These are phyloP conservation scores for Allacma fusca DNA, from an alignment of 2,888 invertebrate genomes.

Conservation along the genomic window DNA sequence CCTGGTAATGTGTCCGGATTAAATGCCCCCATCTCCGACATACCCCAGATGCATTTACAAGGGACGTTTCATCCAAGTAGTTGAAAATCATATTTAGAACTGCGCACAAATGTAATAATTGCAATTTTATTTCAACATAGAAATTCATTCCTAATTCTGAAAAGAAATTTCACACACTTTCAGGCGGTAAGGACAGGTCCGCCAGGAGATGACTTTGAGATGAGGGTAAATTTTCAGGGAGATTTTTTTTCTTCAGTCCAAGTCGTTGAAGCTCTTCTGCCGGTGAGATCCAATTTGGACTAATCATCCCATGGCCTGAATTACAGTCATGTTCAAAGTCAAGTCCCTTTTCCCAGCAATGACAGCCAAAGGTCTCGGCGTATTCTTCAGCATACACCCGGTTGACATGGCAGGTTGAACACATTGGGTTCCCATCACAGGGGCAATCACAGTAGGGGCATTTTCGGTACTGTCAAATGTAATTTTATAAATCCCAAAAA, in stretches of 20 bases:
- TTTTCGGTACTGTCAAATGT: neutral
- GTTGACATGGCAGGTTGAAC: neutral
- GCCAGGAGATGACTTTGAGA: neutral
- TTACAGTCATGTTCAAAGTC: neutral
- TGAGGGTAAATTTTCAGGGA: neutral
- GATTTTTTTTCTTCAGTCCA: neutral
- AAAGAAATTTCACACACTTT: neutral
- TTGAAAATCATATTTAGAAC: constrained; percentile 87
- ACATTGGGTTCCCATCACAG: neutral
- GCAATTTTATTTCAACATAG: too few species aligned
- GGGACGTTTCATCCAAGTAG: constrained; percentile 88
- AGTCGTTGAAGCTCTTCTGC: neutral
- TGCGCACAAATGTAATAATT: constrained; percentile 62
- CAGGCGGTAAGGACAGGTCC: neutral
- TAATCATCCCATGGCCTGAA: neutral
- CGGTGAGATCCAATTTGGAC: constrained; percentile 13
- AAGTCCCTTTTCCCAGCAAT: neutral
- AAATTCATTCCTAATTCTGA: too few species aligned
- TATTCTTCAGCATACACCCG: neutral
- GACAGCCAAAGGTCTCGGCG: neutral
- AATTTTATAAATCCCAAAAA: neutral
- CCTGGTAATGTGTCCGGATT: constrained; percentile 78
- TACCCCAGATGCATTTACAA: constrained; percentile 87
- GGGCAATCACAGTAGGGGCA: neutral
- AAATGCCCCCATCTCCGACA: constrained; percentile 85